Percentiles rank a stretch among this genome's conserved stretches.
These are phyloP conservation scores for Thereva nobilitata DNA, from an alignment of 2,888 invertebrate genomes.

Conservation along the genomic window DNA sequence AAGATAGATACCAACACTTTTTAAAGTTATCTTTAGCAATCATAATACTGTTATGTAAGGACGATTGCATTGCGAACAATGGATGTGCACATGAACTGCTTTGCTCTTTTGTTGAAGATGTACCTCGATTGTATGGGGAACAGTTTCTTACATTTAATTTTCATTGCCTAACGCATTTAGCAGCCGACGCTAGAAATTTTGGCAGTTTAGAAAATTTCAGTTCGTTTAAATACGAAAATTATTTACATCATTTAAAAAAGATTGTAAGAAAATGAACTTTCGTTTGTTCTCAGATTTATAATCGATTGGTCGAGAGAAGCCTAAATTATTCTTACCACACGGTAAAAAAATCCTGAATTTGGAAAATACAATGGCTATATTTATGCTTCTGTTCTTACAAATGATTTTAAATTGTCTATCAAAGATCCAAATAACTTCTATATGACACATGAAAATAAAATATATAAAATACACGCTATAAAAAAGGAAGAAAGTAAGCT, in stretches of 20 bases:
- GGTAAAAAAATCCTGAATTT: no score
- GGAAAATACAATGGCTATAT: no score
- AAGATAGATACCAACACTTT: constrained; percentile 42
- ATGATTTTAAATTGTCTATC: no score
- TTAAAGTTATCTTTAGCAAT: constrained; percentile 40
- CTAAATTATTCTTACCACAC: no score
- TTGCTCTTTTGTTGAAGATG: constrained; percentile 12
- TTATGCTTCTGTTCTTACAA: no score
- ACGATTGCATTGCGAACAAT: constrained; percentile 25
- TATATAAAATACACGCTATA: no score
- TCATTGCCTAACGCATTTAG: constrained; percentile 35
- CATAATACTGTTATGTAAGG: constrained; percentile 26
- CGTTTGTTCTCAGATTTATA: constrained; percentile 16
- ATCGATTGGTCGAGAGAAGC: neutral
- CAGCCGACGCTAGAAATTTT: constrained; percentile 25
- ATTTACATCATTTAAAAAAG: constrained; percentile 30
- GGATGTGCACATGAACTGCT: constrained; percentile 2
- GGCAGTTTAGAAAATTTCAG: constrained; percentile 32
- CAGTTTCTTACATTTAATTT: constrained; percentile 36
- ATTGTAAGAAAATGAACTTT: constrained; percentile 25
- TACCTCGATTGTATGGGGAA: constrained; percentile 37
- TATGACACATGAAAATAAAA: no score
- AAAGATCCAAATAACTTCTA: no score
- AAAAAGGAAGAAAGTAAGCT: no score
- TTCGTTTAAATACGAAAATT: constrained; percentile 38